Evolutionary conservation across 2,888 invertebrate species (phyloP).

Genomic region (Tetramorium bicarinatum): DNA sequence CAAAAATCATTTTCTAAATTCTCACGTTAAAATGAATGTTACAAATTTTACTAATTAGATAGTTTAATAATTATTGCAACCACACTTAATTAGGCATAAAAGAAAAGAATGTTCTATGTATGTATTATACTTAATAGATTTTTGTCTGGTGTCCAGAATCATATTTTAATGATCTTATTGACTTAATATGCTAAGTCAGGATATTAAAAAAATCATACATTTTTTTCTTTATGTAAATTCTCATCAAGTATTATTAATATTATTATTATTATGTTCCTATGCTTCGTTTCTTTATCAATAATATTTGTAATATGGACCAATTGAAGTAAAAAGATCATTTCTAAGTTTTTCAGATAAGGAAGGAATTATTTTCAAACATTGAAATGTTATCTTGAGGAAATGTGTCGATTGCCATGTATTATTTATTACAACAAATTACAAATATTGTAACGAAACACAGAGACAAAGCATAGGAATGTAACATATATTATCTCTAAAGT

Average conservation of each 20-base stretch:
- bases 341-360: too few species aligned
- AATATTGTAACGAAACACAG: background rate
- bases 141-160: slow-evolving; percentile 7
- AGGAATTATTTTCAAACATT: background rate
- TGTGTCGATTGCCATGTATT: background rate
- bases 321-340: background rate
- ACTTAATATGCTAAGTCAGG: slow-evolving; percentile 15
- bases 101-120: slow-evolving; percentile 1
- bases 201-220: background rate
- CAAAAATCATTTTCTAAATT: background rate
- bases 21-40: background rate
- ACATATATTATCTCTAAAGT: slow-evolving; percentile 12
- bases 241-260: slow-evolving; percentile 31
- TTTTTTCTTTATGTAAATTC: background rate
- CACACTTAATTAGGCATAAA: background rate
- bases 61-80: slow-evolving; percentile 3
- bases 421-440: background rate
- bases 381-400: background rate
- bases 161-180: slow-evolving; percentile 33
- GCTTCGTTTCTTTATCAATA: slow-evolving; percentile 7
- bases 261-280: background rate
- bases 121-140: background rate
- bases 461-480: background rate
- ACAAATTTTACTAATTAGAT: background rate
- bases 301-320: slow-evolving; percentile 8